Conservation (phyloP, 2,888 invertebrate species). For the Drosophila histrio region DNA sequence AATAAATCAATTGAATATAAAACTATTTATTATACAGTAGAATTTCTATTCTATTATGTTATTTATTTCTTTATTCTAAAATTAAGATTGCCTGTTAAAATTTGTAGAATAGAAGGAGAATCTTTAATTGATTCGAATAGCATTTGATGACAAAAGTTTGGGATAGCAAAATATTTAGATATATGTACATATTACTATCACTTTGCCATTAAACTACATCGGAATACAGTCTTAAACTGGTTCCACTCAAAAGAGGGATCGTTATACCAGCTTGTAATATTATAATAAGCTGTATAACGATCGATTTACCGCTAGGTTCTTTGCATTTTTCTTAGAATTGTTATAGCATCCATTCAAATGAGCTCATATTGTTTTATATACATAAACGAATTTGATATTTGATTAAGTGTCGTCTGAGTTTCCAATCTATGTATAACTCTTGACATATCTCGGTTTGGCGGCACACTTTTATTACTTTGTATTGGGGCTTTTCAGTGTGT, state of each 20-base stretch:
- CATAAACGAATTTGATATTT: slow-evolving; percentile 51
- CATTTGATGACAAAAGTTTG: too few species aligned
- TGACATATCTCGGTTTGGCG: slow-evolving; percentile 42
- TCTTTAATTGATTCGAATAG: not conserved
- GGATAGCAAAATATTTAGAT: too few species aligned
- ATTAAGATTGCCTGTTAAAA: not conserved
- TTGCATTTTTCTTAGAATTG: not conserved
- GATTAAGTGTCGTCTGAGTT: slow-evolving; percentile 21
- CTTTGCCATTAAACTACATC: not conserved
- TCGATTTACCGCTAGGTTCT: not conserved
- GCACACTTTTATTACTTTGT: slow-evolving; percentile 64
- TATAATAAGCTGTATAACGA: not conserved
- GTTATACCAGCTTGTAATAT: not conserved
- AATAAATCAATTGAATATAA: too few species aligned
- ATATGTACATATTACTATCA: too few species aligned
- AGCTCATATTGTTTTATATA: slow-evolving; percentile 33
- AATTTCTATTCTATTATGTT: not conserved
- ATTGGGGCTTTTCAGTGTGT: slow-evolving; percentile 26
- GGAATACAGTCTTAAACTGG: not conserved
- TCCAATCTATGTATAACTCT: slow-evolving; percentile 19
- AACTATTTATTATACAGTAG: not conserved
- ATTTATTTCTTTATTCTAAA: too few species aligned
- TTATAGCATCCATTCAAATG: slow-evolving; percentile 10
- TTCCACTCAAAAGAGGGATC: not conserved
- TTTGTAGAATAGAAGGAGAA: not conserved